Conservation (phyloP, 2,888 invertebrate genomes). For the Syritta pipiens region DNA sequence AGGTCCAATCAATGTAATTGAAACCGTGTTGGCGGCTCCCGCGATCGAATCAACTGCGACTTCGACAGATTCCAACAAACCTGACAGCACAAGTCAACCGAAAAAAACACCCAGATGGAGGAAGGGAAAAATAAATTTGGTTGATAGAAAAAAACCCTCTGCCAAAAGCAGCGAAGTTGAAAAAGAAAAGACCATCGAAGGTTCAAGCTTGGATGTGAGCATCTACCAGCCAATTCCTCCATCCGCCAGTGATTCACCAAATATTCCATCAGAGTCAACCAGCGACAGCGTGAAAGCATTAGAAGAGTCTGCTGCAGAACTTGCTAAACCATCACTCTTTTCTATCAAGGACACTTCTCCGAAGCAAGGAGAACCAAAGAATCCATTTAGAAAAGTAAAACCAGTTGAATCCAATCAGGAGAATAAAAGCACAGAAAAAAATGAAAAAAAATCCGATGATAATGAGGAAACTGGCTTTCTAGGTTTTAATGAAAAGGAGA, state of each 20-base stretch:
- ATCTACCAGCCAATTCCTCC: too few relatives aligned
- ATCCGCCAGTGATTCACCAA: too few relatives aligned
- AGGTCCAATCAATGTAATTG: too few relatives aligned
- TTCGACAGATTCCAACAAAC: background rate
- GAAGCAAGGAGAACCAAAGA: conserved; percentile 3
- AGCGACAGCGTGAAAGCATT: background rate
- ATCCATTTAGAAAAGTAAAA: conserved; percentile 9
- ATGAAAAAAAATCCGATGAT: background rate
- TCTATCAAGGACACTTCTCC: background rate
- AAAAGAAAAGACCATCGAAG: too few relatives aligned
- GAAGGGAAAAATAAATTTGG: conserved; percentile 74
- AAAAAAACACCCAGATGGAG: conserved; percentile 69
- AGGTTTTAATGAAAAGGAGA: conserved; percentile 53
- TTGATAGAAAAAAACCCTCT: conserved; percentile 73
- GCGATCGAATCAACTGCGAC: too few relatives aligned
- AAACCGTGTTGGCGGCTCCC: too few relatives aligned
- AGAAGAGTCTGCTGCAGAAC: background rate
- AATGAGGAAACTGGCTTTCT: conserved; percentile 17
- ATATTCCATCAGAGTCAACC: background rate
- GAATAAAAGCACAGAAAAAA: background rate
- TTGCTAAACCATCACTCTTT: background rate
- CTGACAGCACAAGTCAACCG: background rate
- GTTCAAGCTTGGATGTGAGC: too few relatives aligned
- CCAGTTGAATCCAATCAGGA: background rate
- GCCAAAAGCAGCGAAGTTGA: too few relatives aligned